Conservation (phyloP, 2,797 vertebrate genomes). For the Anguilla marmorata region DNA sequence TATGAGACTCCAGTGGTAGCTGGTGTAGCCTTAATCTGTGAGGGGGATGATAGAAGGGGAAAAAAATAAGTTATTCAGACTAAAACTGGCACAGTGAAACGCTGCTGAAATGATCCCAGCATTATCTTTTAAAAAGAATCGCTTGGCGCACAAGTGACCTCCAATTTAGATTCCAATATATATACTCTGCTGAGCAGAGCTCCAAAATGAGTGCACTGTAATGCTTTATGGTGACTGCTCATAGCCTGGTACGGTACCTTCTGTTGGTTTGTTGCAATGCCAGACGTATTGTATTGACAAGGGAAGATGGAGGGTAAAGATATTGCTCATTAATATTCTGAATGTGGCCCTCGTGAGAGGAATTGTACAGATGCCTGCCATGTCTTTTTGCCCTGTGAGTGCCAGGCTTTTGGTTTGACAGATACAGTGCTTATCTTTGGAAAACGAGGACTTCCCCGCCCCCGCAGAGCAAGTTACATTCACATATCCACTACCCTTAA, state of each 20-base stretch:
- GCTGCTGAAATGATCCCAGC: background rate
- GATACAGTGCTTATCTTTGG: background rate
- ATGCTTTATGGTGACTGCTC: background rate
- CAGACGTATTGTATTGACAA: background rate
- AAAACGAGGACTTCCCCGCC: too few species aligned
- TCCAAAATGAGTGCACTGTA: background rate
- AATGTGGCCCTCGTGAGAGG: background rate
- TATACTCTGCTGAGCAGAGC: background rate
- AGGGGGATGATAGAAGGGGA: background rate
- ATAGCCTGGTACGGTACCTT: background rate
- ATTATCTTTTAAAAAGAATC: background rate
- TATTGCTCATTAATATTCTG: background rate
- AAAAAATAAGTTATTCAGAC: background rate
- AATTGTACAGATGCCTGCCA: background rate
- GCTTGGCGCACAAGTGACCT: background rate
- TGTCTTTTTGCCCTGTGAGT: background rate
- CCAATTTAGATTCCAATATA: background rate
- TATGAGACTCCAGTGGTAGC: background rate
- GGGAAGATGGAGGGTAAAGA: background rate
- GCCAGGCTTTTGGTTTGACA: background rate
- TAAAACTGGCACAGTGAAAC: background rate
- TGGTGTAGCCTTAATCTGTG: background rate
- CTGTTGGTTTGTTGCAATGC: conserved; percentile 9
- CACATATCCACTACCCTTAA: too few species aligned
- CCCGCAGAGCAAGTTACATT: too few species aligned